Evolutionary conservation across 2,113 vertebrate genomes (phyloP).

Genomic region (Furnarius figulus): DNA sequence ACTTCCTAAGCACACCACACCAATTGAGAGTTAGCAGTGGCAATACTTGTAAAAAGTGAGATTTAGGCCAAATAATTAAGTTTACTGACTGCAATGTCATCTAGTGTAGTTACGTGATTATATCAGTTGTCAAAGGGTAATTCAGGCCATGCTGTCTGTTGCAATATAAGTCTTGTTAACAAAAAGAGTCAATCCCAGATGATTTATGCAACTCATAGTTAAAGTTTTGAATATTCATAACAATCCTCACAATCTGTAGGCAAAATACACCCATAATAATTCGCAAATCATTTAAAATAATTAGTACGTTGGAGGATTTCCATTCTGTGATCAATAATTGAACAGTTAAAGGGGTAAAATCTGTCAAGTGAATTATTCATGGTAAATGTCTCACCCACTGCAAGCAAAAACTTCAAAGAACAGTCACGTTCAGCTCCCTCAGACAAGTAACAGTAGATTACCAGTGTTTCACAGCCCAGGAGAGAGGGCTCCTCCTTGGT

Average conservation of each 20-base stretch:
- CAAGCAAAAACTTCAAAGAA: conserved; percentile 38
- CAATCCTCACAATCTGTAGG: neutral
- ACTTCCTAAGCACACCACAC: neutral
- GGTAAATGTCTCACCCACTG: neutral
- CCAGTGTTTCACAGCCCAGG: neutral
- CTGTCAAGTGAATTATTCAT: conserved; percentile 54
- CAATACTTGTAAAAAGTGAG: neutral
- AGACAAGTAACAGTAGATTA: neutral
- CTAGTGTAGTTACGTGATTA: neutral
- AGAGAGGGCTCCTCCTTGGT: neutral
- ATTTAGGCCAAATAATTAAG: neutral
- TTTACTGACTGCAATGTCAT: neutral
- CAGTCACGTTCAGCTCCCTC: neutral
- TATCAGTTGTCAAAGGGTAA: neutral
- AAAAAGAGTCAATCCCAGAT: neutral
- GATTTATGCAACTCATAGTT: neutral
- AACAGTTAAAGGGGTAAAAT: conserved; percentile 53
- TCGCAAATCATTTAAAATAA: conserved; percentile 57
- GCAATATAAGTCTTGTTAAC: neutral
- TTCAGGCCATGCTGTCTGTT: neutral
- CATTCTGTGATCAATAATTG: conserved; percentile 64
- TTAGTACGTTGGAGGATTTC: conserved; percentile 28
- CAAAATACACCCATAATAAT: conserved; percentile 37
- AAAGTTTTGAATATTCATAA: conserved; percentile 50
- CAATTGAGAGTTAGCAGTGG: neutral